Conservation (phyloP, 2,113 vertebrate species). For the Xenus cinereus region DNA sequence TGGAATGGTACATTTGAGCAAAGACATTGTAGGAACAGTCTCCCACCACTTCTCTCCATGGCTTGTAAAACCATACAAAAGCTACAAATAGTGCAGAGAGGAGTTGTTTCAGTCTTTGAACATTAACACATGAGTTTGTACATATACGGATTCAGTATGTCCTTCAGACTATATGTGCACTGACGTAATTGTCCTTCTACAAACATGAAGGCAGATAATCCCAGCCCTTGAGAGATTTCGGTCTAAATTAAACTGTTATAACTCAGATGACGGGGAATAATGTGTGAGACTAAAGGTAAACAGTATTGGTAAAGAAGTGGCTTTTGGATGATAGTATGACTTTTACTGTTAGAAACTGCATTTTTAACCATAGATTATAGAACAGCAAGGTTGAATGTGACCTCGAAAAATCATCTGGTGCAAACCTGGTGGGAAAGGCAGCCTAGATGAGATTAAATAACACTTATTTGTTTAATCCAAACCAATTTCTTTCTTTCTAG, state of each 20-base stretch:
- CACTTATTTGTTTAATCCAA: background rate
- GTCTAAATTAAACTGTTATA: background rate
- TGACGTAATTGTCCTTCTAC: background rate
- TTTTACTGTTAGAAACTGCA: background rate
- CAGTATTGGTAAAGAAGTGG: background rate
- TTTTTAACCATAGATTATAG: background rate
- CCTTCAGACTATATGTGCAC: background rate
- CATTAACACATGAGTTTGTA: background rate
- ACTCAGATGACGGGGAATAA: background rate
- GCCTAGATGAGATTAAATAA: background rate
- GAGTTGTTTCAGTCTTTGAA: background rate
- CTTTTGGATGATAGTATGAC: background rate
- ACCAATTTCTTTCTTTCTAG: background rate
- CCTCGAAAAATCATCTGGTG: fast-evolving
- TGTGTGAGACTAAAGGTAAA: background rate
- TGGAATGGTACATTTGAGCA: background rate
- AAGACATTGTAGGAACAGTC: background rate
- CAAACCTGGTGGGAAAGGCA: background rate
- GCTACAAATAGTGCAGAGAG: background rate
- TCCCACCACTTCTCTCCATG: background rate
- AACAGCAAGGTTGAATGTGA: background rate
- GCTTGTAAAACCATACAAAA: background rate
- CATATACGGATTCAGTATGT: background rate
- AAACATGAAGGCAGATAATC: background rate
- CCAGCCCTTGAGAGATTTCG: background rate